Conservation (phyloP, 2,797 vertebrate species). For the Hyperoplus lanceolatus region DNA sequence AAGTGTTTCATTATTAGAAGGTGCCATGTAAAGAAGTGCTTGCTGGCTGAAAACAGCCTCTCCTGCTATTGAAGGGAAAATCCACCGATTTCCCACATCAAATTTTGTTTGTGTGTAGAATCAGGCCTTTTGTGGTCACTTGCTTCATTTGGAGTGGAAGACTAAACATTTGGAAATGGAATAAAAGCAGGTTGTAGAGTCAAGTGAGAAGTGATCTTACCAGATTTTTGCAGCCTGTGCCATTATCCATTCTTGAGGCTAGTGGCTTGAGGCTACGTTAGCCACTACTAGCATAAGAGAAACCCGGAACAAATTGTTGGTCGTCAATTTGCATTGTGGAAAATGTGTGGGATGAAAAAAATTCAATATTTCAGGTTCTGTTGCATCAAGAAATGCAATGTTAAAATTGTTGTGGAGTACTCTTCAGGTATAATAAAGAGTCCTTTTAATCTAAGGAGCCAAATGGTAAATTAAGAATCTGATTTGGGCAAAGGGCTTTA, state of each 20-base stretch:
- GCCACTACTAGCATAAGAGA: background rate
- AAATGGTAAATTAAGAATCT: background rate
- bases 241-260: background rate
- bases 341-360: background rate
- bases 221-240: background rate
- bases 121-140: background rate
- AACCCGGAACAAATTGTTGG: background rate
- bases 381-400: background rate
- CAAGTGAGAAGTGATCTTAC: background rate
- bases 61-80: background rate
- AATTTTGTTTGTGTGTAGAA: constrained; percentile 5
- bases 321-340: background rate
- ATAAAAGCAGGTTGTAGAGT: background rate
- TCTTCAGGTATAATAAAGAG: background rate
- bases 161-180: background rate
- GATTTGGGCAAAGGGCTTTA: background rate
- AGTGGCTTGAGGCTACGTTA: background rate
- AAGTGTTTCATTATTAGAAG: background rate
- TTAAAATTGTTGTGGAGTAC: background rate
- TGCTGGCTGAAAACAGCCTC: background rate
- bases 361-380: background rate
- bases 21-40: background rate
- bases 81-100: background rate
- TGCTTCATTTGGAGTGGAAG: background rate
- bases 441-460: background rate